These are phyloP conservation scores for Crossocerus cetratus DNA, from an alignment of 2,888 invertebrate genomes.

Conservation along the genomic window DNA sequence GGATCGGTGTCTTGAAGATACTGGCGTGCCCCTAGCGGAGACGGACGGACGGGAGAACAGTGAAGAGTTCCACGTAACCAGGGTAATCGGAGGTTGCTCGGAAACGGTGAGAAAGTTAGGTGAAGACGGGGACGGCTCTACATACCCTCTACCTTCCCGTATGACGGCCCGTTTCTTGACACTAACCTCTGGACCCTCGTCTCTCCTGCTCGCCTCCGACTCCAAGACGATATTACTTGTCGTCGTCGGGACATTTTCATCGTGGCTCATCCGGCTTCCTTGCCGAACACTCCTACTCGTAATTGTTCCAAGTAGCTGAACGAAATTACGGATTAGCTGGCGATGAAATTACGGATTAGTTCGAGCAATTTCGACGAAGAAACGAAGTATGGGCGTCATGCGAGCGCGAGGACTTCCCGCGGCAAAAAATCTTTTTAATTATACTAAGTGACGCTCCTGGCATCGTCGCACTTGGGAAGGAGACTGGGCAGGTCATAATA, in stretches of 20 bases:
- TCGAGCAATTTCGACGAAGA: neutral
- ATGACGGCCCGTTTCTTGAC: constrained; percentile 55
- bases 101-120: constrained; percentile 54
- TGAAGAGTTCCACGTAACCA: constrained; percentile 38
- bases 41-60: constrained; percentile 2
- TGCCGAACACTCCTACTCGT: constrained; percentile 10
- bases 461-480: constrained; percentile 46
- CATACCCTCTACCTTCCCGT: constrained; percentile 33
- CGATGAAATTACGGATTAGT: neutral
- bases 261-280: constrained; percentile 41
- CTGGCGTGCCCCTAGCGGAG: neutral
- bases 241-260: constrained; percentile 55
- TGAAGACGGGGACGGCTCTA: constrained; percentile 20
- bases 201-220: constrained; percentile 44
- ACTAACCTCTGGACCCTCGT: constrained; percentile 54
- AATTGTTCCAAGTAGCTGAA: neutral
- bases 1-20: neutral
- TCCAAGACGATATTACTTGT: constrained; percentile 44
- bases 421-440: constrained; percentile 71
- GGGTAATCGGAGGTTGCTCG: constrained; percentile 56
- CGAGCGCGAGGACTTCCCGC: constrained; percentile 27
- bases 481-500: constrained; percentile 75
- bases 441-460: constrained; percentile 74
- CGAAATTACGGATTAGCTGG: neutral
- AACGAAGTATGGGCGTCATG: neutral